phyloP scores from a whole-genome alignment of 2,113 vertebrate genomes.

The Psephotus haematonotus region DNA sequence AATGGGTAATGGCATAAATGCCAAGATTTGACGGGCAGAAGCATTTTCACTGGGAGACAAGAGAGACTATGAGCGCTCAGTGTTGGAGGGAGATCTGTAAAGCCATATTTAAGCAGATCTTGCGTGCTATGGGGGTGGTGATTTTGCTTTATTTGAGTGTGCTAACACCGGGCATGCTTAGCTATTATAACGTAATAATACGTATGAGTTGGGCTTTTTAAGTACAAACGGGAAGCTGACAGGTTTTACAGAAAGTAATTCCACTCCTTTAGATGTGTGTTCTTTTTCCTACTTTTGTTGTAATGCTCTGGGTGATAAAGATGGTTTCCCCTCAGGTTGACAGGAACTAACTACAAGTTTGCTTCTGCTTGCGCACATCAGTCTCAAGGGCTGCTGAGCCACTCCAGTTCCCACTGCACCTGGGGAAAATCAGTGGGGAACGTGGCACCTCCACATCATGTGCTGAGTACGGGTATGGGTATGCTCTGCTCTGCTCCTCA shows the following conservation, averaged over 20 bases:
- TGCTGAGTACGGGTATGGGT: neutral
- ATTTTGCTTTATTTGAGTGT: neutral
- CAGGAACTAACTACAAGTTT: neutral
- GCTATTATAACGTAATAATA: neutral
- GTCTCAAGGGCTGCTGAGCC: neutral
- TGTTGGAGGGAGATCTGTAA: neutral
- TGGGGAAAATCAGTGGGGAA: neutral
- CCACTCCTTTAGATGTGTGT: neutral
- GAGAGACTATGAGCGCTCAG: neutral
- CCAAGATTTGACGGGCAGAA: slow-evolving; percentile 53
- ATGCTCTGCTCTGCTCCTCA: neutral
- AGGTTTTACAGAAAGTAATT: neutral
- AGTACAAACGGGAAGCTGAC: neutral
- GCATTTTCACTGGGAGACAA: slow-evolving; percentile 14
- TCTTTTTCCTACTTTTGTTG: neutral
- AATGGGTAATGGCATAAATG: slow-evolving; percentile 53
- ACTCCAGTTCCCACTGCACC: neutral
- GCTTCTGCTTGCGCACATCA: neutral
- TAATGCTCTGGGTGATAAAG: neutral
- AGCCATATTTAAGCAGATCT: neutral
- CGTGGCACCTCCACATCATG: neutral
- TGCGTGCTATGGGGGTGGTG: neutral
- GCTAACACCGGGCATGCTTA: neutral
- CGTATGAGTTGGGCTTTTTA: neutral
- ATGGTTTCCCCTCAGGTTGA: neutral